Conservation (phyloP, 2,113 vertebrate genomes). For the Cyanoderma ruficeps region DNA sequence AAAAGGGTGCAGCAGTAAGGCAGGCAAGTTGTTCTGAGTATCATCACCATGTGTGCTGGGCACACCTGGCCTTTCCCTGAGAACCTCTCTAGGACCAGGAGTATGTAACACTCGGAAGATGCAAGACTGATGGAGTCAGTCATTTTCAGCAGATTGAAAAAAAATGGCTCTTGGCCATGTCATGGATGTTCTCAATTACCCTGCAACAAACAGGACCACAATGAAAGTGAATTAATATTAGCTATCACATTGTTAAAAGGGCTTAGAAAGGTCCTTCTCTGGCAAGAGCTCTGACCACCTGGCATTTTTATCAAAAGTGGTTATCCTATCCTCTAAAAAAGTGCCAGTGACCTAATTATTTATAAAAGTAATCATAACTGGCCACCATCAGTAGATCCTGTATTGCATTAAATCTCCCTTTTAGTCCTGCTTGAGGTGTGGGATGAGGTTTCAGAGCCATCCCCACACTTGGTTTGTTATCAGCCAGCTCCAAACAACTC, state of each 20-base stretch:
- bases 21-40: neutral
- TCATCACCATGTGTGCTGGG: neutral
- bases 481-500: neutral
- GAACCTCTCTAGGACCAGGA: neutral
- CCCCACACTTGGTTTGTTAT: neutral
- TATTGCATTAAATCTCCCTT: neutral
- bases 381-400: neutral
- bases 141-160: neutral
- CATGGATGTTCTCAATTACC: neutral
- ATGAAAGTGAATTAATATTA: neutral
- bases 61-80: neutral
- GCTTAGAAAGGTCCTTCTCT: neutral
- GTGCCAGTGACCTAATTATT: neutral
- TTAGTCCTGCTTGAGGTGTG: neutral
- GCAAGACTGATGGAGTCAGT: neutral
- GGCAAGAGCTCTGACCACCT: neutral
- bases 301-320: neutral
- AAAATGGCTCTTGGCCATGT: neutral
- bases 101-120: rapidly evolving
- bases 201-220: neutral
- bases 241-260: neutral
- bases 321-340: neutral
- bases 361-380: neutral
- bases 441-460: neutral
- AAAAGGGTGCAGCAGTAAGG: neutral